Evolutionary conservation across 2,113 vertebrate species (phyloP).

Genomic region (Ictidomys tridecemlineatus): DNA sequence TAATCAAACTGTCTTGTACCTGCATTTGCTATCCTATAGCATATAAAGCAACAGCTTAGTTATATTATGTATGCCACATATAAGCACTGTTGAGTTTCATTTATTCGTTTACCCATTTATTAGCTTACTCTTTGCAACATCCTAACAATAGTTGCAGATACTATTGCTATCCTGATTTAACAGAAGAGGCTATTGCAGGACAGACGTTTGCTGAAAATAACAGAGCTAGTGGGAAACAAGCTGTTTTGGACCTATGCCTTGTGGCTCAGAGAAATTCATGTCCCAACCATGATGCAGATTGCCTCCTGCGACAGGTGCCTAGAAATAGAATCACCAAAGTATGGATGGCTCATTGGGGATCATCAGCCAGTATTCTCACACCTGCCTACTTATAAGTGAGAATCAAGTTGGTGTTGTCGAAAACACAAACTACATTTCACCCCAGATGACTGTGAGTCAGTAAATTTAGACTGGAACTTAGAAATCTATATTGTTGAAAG

Average conservation of each 20-base stretch:
- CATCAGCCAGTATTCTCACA: neutral
- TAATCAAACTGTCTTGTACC: slow-evolving; percentile 35
- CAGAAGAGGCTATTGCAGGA: neutral
- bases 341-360: neutral
- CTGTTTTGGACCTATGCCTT: neutral
- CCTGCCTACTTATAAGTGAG: neutral
- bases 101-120: neutral
- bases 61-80: neutral
- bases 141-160: neutral
- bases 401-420: neutral
- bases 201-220: neutral
- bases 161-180: neutral
- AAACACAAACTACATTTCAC: neutral
- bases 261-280: neutral
- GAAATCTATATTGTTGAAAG: neutral
- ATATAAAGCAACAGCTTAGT: neutral
- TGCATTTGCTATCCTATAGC: neutral
- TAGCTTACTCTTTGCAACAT: neutral
- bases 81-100: neutral
- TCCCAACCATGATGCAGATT: neutral
- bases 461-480: neutral
- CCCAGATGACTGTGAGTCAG: neutral
- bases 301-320: neutral
- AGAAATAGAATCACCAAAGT: neutral
- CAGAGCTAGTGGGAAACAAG: neutral